A percentile compares a stretch with the other conserved stretches of the same genome.
These are phyloP conservation scores for Pterostichus niger DNA, from an alignment of 2,888 invertebrate species.

Conservation along the genomic window DNA sequence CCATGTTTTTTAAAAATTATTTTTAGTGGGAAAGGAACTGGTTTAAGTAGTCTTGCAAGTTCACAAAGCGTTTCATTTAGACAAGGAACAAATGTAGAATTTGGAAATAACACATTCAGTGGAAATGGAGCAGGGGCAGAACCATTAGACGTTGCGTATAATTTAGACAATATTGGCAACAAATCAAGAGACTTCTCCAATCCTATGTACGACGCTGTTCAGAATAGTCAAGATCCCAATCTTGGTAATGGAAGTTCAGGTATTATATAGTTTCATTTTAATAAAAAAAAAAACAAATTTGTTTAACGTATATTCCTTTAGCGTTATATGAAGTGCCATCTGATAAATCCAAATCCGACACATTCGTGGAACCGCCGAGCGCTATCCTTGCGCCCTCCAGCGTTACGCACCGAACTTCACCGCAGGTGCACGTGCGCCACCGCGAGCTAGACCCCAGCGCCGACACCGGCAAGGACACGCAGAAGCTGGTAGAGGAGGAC, in stretches of 20 bases:
- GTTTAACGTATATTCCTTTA: slow-evolving; percentile 69
- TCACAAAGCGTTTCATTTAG: slow-evolving; percentile 96
- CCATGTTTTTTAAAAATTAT: not conserved
- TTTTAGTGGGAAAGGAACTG: slow-evolving; percentile 88
- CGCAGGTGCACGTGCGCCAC: slow-evolving; percentile 86
- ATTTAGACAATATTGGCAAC: slow-evolving; percentile 86
- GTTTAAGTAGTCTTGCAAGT: slow-evolving; percentile 88
- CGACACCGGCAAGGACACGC: slow-evolving; percentile 95
- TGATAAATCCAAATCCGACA: slow-evolving; percentile 82
- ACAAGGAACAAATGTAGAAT: slow-evolving; percentile 96
- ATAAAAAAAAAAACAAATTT: not conserved
- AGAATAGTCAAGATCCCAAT: slow-evolving; percentile 81
- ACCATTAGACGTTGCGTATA: slow-evolving; percentile 88
- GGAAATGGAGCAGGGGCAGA: slow-evolving; percentile 79
- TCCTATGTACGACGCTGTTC: slow-evolving; percentile 97
- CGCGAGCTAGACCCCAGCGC: slow-evolving; percentile 90
- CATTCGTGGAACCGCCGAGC: slow-evolving; percentile 82
- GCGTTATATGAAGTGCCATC: slow-evolving; percentile 92
- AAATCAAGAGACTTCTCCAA: slow-evolving; percentile 97
- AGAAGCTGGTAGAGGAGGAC: slow-evolving; percentile 94
- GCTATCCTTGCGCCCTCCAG: slow-evolving; percentile 91
- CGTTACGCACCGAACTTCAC: slow-evolving; percentile 88
- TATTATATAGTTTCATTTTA: slow-evolving; percentile 70
- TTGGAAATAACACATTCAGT: slow-evolving; percentile 82
- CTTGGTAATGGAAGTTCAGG: slow-evolving; percentile 82